phyloP scores from a whole-genome alignment of 2,888 invertebrate genomes.

The Meta bourneti region DNA sequence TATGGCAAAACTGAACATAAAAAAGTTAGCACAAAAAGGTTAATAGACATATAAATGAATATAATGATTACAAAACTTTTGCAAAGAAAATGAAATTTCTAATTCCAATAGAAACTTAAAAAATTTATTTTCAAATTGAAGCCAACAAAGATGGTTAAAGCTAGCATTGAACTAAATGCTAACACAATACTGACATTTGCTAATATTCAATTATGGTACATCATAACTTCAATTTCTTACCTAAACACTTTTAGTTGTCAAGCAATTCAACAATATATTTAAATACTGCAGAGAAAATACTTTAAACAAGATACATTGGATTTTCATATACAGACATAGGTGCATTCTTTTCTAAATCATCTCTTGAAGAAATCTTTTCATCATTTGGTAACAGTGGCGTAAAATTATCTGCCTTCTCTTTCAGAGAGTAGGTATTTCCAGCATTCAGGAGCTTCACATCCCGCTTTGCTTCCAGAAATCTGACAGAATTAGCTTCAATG shows the following conservation, averaged over 20 bases:
- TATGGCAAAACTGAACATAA: conserved; percentile 18
- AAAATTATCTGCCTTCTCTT: conserved; percentile 55
- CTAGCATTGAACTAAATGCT: not conserved
- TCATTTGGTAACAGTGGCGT: conserved; percentile 35
- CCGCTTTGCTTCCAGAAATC: conserved; percentile 16
- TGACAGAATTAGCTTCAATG: conserved; percentile 2
- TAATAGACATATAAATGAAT: not conserved
- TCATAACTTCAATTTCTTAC: not conserved
- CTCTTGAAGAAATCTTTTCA: not conserved
- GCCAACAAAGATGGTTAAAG: no score
- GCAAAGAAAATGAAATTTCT: not conserved
- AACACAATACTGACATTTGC: not conserved
- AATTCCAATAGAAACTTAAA: not conserved
- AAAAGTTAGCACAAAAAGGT: not conserved
- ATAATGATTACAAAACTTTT: not conserved
- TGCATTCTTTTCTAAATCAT: not conserved
- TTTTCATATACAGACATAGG: conserved; percentile 62
- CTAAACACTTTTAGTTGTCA: not conserved
- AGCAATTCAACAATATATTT: not conserved
- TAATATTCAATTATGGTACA: not conserved
- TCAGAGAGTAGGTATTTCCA: conserved; percentile 38
- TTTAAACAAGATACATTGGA: conserved; percentile 59
- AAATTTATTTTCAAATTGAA: not conserved
- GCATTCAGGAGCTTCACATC: conserved; percentile 19
- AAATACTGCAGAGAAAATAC: not conserved